These are phyloP conservation scores for Rhopalosiphum padi DNA, from an alignment of 1,140 invertebrate genomes.

Conservation along the genomic window DNA sequence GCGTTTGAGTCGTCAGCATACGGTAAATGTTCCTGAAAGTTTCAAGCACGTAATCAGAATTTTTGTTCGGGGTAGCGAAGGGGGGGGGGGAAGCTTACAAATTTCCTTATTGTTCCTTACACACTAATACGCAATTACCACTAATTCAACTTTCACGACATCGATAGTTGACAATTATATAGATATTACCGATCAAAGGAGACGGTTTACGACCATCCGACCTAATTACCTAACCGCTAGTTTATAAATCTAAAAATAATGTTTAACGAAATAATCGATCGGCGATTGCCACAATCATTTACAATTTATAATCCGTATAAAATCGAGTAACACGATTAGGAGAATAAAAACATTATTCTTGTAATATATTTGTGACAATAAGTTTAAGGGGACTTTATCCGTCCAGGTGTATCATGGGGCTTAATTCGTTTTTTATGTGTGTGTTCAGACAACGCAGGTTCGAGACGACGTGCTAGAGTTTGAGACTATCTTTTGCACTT, in stretches of 20 bases:
- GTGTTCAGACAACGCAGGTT: not conserved
- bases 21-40: conserved; percentile 88
- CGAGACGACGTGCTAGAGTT: not conserved
- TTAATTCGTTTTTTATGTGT: not conserved
- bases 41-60: not conserved
- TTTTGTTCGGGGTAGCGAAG: not conserved
- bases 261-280: not conserved
- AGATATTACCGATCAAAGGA: not conserved
- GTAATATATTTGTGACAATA: not conserved
- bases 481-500: conserved; percentile 18
- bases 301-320: not conserved
- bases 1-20: conserved; percentile 97
- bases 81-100: too few relatives aligned
- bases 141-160: not conserved
- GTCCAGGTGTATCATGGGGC: too few relatives aligned
- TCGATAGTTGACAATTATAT: not conserved
- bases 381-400: too few relatives aligned
- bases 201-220: not conserved
- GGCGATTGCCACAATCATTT: not conserved
- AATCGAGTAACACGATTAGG: not conserved
- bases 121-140: not conserved
- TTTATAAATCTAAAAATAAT: not conserved
- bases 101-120: not conserved
- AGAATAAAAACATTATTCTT: too few relatives aligned
- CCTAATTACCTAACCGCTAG: not conserved